A percentile compares a stretch with the other conserved stretches of the same genome.
These are phyloP conservation scores for Calameuta idolon DNA, from an alignment of 2,888 invertebrate genomes.

Conservation along the genomic window DNA sequence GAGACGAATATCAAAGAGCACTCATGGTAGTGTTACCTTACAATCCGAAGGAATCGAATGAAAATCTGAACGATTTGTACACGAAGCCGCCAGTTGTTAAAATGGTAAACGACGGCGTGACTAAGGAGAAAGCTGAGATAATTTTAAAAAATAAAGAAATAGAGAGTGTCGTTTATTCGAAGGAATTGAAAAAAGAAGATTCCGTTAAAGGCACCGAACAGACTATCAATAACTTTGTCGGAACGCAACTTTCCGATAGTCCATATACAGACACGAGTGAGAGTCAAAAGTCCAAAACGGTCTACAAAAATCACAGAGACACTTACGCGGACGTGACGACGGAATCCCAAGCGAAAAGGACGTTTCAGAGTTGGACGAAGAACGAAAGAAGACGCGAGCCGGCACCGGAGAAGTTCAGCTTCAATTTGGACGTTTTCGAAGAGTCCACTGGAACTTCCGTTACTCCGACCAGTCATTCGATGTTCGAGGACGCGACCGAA, in stretches of 20 bases:
- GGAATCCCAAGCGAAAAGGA: constrained; percentile 18
- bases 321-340: constrained; percentile 42
- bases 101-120: constrained; percentile 65
- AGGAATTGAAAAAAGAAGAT: constrained; percentile 25
- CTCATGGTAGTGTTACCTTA: constrained; percentile 78
- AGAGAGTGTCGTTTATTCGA: constrained; percentile 10
- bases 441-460: constrained; percentile 11
- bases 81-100: constrained; percentile 76
- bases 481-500: constrained; percentile 11
- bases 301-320: constrained; percentile 47
- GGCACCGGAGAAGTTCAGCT: constrained; percentile 53
- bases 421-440: constrained; percentile 48
- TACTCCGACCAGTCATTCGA: neutral
- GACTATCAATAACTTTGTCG: constrained; percentile 20
- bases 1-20: constrained; percentile 68
- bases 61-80: constrained; percentile 73
- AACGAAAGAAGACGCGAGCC: constrained; percentile 31
- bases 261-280: neutral
- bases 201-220: constrained; percentile 25
- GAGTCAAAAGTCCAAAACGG: neutral
- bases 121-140: constrained; percentile 6
- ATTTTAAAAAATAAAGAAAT: constrained; percentile 9
- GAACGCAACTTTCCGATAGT: constrained; percentile 11
- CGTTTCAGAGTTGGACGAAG: neutral
- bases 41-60: constrained; percentile 71